These are phyloP conservation scores for Babylonia areolata DNA, from an alignment of 1,140 invertebrate genomes.

Conservation along the genomic window DNA sequence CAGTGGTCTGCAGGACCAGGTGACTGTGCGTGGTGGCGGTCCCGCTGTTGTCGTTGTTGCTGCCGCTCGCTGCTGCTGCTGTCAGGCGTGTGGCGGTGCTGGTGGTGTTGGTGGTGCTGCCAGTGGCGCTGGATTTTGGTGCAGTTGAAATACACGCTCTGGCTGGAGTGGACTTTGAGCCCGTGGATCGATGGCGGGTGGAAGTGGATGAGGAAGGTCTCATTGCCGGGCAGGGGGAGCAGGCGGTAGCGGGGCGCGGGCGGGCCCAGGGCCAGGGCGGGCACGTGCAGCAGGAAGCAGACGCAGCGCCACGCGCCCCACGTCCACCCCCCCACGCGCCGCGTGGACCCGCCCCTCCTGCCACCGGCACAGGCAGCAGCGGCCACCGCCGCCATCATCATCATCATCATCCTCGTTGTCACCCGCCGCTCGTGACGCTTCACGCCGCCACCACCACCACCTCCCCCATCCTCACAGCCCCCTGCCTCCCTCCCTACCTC, in stretches of 20 bases:
- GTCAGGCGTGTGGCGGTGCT: neutral
- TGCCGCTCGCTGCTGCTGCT: conserved; percentile 36
- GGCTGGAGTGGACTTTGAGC: conserved; percentile 56
- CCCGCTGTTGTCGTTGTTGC: conserved; percentile 30
- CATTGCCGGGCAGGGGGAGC: conserved; percentile 48
- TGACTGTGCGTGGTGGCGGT: neutral
- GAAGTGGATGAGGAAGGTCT: conserved; percentile 61
- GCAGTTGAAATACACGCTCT: conserved; percentile 64
- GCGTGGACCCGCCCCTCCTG: neutral
- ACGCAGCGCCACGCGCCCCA: neutral
- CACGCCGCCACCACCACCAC: neutral
- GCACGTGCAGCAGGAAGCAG: conserved; percentile 21
- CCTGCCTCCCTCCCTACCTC: neutral
- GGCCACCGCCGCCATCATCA: neutral
- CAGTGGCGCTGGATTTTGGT: conserved; percentile 38
- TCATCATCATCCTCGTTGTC: neutral
- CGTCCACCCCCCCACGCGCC: neutral
- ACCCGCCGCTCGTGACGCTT: conserved; percentile 1
- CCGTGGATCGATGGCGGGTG: conserved; percentile 63
- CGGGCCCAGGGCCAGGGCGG: neutral
- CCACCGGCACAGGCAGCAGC: neutral
- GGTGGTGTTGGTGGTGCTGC: conserved; percentile 1
- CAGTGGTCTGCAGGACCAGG: conserved; percentile 5
- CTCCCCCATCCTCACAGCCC: neutral
- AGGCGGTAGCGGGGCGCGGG: conserved; percentile 24